Evolutionary conservation across 2,888 invertebrate species (phyloP), one percentile per base, ranked within the genome.

Genomic region (Cantharis lateralis): DNA sequence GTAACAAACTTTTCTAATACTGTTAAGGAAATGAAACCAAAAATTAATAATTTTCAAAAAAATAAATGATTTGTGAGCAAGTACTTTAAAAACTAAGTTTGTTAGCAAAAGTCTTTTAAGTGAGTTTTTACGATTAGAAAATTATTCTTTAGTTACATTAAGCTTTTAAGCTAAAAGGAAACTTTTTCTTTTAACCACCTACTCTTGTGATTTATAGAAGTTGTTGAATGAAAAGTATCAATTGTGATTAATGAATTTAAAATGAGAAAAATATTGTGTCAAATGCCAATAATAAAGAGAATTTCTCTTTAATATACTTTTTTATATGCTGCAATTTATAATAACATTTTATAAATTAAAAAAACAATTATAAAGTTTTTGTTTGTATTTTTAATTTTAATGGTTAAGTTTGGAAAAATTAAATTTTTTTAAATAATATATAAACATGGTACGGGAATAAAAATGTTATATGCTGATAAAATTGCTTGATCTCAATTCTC

Each of bases 101-200:
- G 18, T 66, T 20, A 66, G 24, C 64, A 24, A 24, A 66, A 66
- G 20, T 15, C 24, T 18, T 66, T 66, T 66, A 66, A 66, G 64
- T 66, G 64, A 66, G 64, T 66, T 66, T 66, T 66, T 66, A 66
- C 64, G 64, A 66, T 66, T 66, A 66, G 64, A 66, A 66, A 66
- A 66, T 66, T 66, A 66, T 66, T 66, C 64, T 66, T 66, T 66
- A 66, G 64, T 66, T 66, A 66, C 64, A 24, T 20, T 20, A 20
- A 66, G 64, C 64, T 66, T 66, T 66, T 66, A 66, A 66, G 64
- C 16, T 66, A 15, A 66, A 66, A 66, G 64, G 64, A 66, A 66
- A 66, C 64, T 66, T 66, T 66, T 66, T 66, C 64, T 66, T 66
- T 48, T 20, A 66, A 16, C 64, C 64, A 66, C 20, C 64, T 66